Conservation (phyloP, 2,888 invertebrate species). For the Morpho helenor region DNA sequence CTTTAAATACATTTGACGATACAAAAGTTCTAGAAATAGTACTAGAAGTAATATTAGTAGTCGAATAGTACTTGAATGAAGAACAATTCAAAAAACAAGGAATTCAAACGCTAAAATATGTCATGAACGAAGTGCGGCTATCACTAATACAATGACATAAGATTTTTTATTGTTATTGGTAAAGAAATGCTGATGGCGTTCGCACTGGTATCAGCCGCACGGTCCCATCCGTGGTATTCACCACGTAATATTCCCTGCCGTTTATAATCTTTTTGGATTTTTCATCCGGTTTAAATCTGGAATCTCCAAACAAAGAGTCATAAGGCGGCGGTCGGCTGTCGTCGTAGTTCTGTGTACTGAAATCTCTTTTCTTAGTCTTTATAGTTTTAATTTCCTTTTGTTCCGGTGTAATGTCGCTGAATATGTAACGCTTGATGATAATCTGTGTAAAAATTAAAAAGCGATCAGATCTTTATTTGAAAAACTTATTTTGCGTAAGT, state of each 20-base stretch:
- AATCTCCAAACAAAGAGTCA: slow-evolving; percentile 77
- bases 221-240: slow-evolving; percentile 79
- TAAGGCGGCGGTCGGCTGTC: slow-evolving; percentile 82
- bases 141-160: too few relatives aligned
- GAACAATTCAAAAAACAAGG: too few relatives aligned
- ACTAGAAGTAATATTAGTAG: too few relatives aligned
- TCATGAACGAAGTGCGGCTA: too few relatives aligned
- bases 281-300: slow-evolving; percentile 39
- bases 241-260: slow-evolving; percentile 87
- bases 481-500: too few relatives aligned
- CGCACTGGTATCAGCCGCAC: slow-evolving; percentile 85
- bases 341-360: slow-evolving; percentile 33
- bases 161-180: slow-evolving; percentile 47
- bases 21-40: too few relatives aligned
- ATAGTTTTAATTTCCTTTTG: slow-evolving; percentile 28
- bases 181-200: slow-evolving; percentile 87
- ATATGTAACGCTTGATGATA: slow-evolving; percentile 44
- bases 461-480: too few relatives aligned
- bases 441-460: slow-evolving; percentile 39
- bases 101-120: too few relatives aligned
- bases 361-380: slow-evolving; percentile 28
- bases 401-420: slow-evolving; percentile 1
- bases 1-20: too few relatives aligned
- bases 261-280: slow-evolving; percentile 81
- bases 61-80: too few relatives aligned